Evolutionary conservation across 1,140 invertebrate genomes (phyloP).

Genomic region (Drosophila prosaltans): DNA sequence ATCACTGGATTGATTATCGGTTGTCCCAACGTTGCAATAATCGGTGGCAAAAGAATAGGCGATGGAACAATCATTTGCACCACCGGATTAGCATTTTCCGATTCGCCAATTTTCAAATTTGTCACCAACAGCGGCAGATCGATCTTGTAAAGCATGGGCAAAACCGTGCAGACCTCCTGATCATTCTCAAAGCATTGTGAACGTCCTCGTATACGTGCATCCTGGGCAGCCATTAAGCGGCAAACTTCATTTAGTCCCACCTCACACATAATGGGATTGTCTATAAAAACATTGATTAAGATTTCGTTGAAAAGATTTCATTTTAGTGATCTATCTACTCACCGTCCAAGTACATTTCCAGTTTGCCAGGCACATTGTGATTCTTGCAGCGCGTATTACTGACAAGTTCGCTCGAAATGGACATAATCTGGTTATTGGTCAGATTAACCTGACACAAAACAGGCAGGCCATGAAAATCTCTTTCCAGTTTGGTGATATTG

Average conservation of each 20-base stretch:
- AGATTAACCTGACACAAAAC: conserved; percentile 90
- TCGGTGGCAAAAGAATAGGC: conserved; percentile 82
- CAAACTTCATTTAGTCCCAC: conserved; percentile 87
- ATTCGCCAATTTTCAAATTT: conserved; percentile 47
- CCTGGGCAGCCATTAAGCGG: conserved; percentile 87
- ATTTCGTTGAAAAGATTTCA: not conserved
- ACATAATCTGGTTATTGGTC: conserved; percentile 89
- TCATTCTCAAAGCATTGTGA: conserved; percentile 85
- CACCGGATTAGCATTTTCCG: conserved; percentile 59
- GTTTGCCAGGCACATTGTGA: conserved; percentile 88
- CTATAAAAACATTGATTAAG: conserved; percentile 83
- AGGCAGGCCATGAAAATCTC: conserved; percentile 91
- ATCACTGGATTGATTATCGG: conserved; percentile 83
- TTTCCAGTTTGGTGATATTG: conserved; percentile 87
- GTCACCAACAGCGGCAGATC: conserved; percentile 61
- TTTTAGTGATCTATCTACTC: conserved; percentile 41
- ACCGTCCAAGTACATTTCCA: conserved; percentile 92
- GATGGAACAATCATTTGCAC: conserved; percentile 62
- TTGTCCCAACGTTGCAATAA: conserved; percentile 83
- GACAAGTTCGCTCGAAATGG: conserved; percentile 88
- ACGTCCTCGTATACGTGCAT: conserved; percentile 87
- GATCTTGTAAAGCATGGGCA: conserved; percentile 81
- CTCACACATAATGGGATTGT: conserved; percentile 90
- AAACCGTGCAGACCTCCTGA: conserved; percentile 83
- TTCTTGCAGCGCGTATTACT: conserved; percentile 90